Evolutionary conservation across 1,140 invertebrate genomes (phyloP).

Genomic region (Aphelenchoides besseyi): DNA sequence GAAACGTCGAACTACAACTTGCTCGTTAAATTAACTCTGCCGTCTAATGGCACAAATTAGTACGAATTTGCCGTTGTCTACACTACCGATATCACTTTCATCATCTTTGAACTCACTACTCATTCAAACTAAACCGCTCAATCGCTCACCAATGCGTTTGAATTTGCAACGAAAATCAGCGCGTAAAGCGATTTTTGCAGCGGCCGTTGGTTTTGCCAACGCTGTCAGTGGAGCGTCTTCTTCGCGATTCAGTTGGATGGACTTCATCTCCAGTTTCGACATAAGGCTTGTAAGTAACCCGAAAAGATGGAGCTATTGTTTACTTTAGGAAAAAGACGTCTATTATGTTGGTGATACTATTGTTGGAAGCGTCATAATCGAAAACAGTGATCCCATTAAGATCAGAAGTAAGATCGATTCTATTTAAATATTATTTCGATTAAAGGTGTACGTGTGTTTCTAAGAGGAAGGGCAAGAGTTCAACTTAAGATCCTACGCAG

Average conservation of each 20-base stretch:
- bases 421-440: conserved; percentile 5
- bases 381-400: conserved; percentile 59
- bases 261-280: conserved; percentile 56
- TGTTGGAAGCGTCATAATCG: conserved; percentile 51
- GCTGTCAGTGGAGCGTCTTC: background rate
- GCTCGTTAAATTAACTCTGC: too few species aligned
- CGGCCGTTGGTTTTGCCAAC: background rate
- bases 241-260: conserved; percentile 38
- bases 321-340: conserved; percentile 42
- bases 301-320: background rate
- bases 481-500: conserved; percentile 77
- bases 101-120: conserved; percentile 8
- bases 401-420: conserved; percentile 45
- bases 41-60: too few species aligned
- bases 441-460: conserved; percentile 72
- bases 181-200: conserved; percentile 9
- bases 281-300: conserved; percentile 40
- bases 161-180: background rate
- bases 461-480: conserved; percentile 76
- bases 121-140: background rate
- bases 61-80: background rate
- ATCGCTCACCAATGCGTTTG: background rate
- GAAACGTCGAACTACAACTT: too few species aligned
- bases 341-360: conserved; percentile 57
- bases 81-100: background rate